Evolutionary conservation across 2,113 vertebrate species (phyloP).

Genomic region (Heterotilapia buettikoferi): DNA sequence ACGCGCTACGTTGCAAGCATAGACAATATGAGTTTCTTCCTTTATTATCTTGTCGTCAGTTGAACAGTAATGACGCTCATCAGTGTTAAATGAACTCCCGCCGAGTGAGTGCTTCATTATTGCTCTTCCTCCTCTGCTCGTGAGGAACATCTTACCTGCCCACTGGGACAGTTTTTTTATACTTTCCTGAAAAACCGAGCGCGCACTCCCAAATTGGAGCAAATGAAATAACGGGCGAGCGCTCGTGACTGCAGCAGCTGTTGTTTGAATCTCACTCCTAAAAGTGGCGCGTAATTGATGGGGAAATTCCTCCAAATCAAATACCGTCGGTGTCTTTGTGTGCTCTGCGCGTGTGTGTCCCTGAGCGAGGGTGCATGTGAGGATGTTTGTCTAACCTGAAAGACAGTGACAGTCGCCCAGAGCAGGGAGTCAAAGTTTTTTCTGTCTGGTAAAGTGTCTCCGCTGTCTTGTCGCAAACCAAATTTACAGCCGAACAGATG

Average conservation of each 20-base stretch:
- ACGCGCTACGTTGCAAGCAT: background rate
- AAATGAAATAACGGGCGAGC: slow-evolving; percentile 28
- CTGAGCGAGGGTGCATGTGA: background rate
- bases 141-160: slow-evolving; percentile 17
- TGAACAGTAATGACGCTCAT: slow-evolving; percentile 38
- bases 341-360: background rate
- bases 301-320: background rate
- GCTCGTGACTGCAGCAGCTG: slow-evolving; percentile 12
- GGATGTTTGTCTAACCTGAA: slow-evolving; percentile 79
- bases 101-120: slow-evolving; percentile 16
- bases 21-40: background rate
- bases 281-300: background rate
- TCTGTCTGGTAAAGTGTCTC: slow-evolving; percentile 91
- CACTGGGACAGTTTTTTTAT: slow-evolving; percentile 1
- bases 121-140: background rate
- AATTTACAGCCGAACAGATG: slow-evolving; percentile 96
- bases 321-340: background rate
- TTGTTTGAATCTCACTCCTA: background rate
- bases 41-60: slow-evolving; percentile 20
- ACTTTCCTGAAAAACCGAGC: slow-evolving; percentile 5
- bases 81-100: slow-evolving; percentile 43
- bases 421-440: slow-evolving; percentile 97
- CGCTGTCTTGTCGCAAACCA: slow-evolving; percentile 84
- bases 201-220: slow-evolving; percentile 3
- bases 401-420: slow-evolving; percentile 97